Percentiles rank a stretch among this genome's conserved stretches.
These are phyloP conservation scores for Malurus leucopterus DNA, from an alignment of 2,797 vertebrate species.

Conservation along the genomic window DNA sequence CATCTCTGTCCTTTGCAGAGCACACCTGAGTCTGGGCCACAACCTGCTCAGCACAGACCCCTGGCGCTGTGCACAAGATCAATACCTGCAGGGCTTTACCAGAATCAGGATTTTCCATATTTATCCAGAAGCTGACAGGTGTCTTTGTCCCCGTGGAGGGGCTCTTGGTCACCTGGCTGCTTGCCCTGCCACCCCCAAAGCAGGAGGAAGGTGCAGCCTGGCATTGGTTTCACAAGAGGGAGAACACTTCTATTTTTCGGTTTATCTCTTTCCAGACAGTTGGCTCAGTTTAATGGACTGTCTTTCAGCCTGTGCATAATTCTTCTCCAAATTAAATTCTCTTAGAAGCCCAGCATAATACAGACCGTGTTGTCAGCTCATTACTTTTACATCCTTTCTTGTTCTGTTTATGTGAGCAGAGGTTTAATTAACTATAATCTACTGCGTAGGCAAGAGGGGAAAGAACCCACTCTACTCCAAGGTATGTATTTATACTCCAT, in stretches of 20 bases:
- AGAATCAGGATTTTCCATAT: fast-evolving
- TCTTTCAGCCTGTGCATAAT: conserved; percentile 74
- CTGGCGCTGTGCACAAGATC: neutral
- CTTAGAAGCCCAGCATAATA: conserved; percentile 72
- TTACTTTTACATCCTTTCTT: conserved; percentile 78
- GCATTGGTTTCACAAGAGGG: conserved; percentile 57
- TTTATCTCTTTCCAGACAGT: conserved; percentile 78
- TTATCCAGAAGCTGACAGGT: neutral
- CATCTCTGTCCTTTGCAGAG: neutral
- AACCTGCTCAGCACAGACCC: neutral
- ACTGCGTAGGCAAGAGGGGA: conserved; percentile 58
- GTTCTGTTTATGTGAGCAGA: conserved; percentile 75
- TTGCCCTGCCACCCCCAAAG: neutral
- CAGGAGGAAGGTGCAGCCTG: neutral
- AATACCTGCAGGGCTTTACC: neutral
- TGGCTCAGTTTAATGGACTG: conserved; percentile 77
- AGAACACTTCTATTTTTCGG: conserved; percentile 59
- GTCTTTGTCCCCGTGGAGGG: neutral
- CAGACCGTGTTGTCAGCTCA: conserved; percentile 75
- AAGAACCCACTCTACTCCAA: neutral
- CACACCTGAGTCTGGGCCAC: neutral
- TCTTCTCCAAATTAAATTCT: conserved; percentile 81
- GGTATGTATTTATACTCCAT: conserved; percentile 14
- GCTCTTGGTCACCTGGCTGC: neutral
- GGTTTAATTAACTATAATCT: conserved; percentile 80